Base-by-base conservation (phyloP, 2,797 vertebrate species). In the Malurus splendens region DNA sequence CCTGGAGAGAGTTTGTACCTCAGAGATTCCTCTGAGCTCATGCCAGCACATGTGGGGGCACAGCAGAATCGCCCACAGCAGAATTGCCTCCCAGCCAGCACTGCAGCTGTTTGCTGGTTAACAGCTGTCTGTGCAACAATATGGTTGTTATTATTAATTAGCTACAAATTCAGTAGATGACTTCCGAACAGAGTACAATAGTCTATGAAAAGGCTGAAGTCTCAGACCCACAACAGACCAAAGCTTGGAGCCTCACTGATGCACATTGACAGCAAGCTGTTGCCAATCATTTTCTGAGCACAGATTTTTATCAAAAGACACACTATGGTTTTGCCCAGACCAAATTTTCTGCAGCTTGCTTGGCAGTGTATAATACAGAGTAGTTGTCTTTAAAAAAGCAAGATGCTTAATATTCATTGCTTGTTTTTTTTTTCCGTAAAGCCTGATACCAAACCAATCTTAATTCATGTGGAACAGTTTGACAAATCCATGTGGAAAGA, bases 101-200 rank as follows among this genome's bases (percentile, higher is more conserved):
- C 1, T 39, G 57, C 61, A 90, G 59, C 51, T 90, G 82, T 45
- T 73, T 76, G 52, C 74, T 88, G 67, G 30, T 67, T 81, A 73
- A 62, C 83, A 90, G 56, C 64, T 90, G 62, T 45, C 59, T 78
- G 24, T 73, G 59, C 38, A 86, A 51, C 36, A 89, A 36, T 56
- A 39, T 59, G 50, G n/a, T 62, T 81, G 23, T 75, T 75, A 56
- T 44, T 70, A 62, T 72, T 86, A 75, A 65, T 76, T 62, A 85
- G 70, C 33, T 60, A 64, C 51, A 73, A 82, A 78, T 78, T 62
- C 77, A 76, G 55, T 66, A 77, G 50, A 50, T 84, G 45, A 61
- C 77, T 90, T 81, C 71, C 71, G 78, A 9, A 7, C 22, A 54
- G 67, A 73, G 16, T 18, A 67, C 36, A 84, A 83, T 55, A 57